A percentile compares a stretch with the other conserved stretches of the same genome.
These are phyloP conservation scores for Arenaria interpres DNA, from an alignment of 2,113 vertebrate species.

Conservation along the genomic window DNA sequence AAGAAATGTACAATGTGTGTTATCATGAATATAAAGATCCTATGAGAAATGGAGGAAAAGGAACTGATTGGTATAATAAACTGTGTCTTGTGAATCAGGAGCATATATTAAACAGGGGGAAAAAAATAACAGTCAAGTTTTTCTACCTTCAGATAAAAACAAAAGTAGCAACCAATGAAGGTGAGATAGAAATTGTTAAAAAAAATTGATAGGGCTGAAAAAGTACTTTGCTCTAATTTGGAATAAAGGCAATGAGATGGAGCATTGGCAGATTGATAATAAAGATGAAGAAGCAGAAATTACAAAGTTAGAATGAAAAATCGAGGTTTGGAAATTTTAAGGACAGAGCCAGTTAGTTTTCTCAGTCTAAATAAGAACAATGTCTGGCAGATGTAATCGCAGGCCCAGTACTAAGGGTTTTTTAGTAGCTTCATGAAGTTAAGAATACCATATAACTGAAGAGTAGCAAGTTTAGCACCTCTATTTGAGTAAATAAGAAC, in stretches of 20 bases:
- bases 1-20: background rate
- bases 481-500: background rate
- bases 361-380: background rate
- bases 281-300: background rate
- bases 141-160: background rate
- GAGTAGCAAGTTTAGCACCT: background rate
- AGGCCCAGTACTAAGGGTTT: background rate
- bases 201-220: background rate
- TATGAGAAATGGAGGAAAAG: background rate
- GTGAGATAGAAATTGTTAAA: background rate
- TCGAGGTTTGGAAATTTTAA: background rate
- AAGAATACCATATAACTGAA: background rate
- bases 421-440: background rate
- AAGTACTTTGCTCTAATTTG: slow-evolving; percentile 3
- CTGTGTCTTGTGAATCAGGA: background rate
- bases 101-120: background rate
- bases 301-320: background rate
- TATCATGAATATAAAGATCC: background rate
- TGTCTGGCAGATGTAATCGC: background rate
- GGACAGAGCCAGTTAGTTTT: background rate
- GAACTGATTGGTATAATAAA: background rate
- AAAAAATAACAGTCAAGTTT: background rate
- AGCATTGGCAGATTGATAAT: background rate
- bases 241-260: background rate
- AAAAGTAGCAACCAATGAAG: background rate